Conservation (phyloP, 2,113 vertebrate genomes). For the Hepsetus odoe region DNA sequence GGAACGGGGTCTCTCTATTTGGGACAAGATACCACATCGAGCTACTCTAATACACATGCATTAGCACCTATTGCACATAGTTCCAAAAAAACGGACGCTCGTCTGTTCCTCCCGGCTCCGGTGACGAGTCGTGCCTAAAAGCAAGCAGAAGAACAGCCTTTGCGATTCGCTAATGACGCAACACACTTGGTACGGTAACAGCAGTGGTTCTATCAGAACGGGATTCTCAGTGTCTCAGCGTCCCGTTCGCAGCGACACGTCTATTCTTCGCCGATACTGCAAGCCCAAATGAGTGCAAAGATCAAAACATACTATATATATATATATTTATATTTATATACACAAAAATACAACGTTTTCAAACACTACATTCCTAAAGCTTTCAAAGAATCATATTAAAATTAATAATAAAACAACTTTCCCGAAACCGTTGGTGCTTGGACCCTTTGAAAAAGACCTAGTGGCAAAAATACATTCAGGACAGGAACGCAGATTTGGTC, state of each 20-base stretch:
- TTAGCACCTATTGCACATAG: conserved; percentile 64
- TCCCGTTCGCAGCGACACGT: conserved; percentile 37
- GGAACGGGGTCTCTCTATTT: not conserved
- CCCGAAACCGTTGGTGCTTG: conserved; percentile 39
- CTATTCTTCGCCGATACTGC: conserved; percentile 53
- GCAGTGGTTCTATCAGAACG: conserved; percentile 19
- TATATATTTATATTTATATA: conserved; percentile 26
- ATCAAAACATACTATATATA: conserved; percentile 14
- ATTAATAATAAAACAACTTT: conserved; percentile 66
- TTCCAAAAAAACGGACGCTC: conserved; percentile 14
- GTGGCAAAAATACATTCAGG: conserved; percentile 70
- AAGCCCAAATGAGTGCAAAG: conserved; percentile 42
- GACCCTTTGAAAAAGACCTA: conserved; percentile 61
- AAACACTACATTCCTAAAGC: conserved; percentile 19
- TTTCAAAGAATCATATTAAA: not conserved
- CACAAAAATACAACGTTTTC: conserved; percentile 26
- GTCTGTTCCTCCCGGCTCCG: conserved; percentile 6
- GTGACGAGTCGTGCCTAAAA: conserved; percentile 32
- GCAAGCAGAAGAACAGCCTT: not conserved
- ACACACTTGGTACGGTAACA: conserved; percentile 28
- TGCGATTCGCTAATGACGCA: not conserved
- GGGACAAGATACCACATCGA: conserved; percentile 41
- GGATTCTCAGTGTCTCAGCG: not conserved
- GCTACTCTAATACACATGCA: conserved; percentile 65
- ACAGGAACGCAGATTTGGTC: conserved; percentile 61